These are phyloP conservation scores for Aphrocallistes beatrix DNA, from an alignment of 37 sponge, comb jelly and placozoan species.

Conservation along the genomic window DNA sequence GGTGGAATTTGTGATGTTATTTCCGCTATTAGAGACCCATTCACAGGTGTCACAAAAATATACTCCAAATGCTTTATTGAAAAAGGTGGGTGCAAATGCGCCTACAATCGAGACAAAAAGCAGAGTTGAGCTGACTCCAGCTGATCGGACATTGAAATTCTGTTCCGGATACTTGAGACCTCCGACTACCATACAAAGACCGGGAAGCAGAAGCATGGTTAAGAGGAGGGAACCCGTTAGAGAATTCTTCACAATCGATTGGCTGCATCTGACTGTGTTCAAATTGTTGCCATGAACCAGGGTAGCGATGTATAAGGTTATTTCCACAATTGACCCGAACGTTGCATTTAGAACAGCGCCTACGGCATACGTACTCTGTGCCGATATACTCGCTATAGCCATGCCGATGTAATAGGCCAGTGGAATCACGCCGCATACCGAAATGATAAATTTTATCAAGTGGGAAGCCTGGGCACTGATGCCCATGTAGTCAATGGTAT, in stretches of 20 bases:
- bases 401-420: slow-evolving; percentile 30
- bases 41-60: not conserved
- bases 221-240: slow-evolving; percentile 21
- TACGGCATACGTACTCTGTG: slow-evolving; percentile 25
- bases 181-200: slow-evolving; percentile 26
- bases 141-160: slow-evolving; percentile 24
- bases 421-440: slow-evolving; percentile 21
- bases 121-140: slow-evolving; percentile 29
- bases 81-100: slow-evolving; percentile 23
- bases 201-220: slow-evolving; percentile 28
- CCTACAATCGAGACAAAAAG: slow-evolving; percentile 29
- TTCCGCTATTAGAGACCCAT: not conserved
- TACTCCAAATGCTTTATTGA: slow-evolving; percentile 1
- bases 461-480: not conserved
- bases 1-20: not conserved
- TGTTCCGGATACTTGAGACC: slow-evolving; percentile 27
- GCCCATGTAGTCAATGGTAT: not conserved
- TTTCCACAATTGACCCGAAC: slow-evolving; percentile 27
- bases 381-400: slow-evolving; percentile 31
- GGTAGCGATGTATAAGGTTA: slow-evolving; percentile 15
- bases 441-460: slow-evolving; percentile 20
- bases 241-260: not conserved
- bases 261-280: not conserved
- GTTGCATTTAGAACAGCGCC: slow-evolving; percentile 31
- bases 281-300: slow-evolving; percentile 19